phyloP scores from a whole-genome alignment of 2,113 vertebrate genomes.

The Daboia siamensis region DNA sequence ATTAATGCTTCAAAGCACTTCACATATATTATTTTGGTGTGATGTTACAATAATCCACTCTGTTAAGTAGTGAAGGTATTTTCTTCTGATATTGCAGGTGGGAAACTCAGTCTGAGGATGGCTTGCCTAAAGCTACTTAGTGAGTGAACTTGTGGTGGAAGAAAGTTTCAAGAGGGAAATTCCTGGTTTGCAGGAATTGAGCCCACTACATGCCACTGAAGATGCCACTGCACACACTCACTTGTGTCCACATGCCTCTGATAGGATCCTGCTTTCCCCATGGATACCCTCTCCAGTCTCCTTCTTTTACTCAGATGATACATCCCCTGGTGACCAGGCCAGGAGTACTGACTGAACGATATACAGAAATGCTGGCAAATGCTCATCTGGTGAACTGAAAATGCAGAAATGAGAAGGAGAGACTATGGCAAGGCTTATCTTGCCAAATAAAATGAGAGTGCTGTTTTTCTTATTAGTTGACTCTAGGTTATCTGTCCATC shows the following conservation, averaged over 20 bases:
- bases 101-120: background rate
- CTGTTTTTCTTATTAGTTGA: background rate
- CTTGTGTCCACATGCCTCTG: constrained; percentile 36
- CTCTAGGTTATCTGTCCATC: background rate
- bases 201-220: background rate
- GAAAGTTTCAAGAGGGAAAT: background rate
- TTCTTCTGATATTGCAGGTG: background rate
- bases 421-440: background rate
- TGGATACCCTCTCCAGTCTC: constrained; percentile 42
- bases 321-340: constrained; percentile 56
- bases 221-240: constrained; percentile 47
- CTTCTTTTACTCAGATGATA: constrained; percentile 64
- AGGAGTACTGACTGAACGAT: constrained; percentile 58
- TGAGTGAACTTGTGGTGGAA: background rate
- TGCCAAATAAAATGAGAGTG: background rate
- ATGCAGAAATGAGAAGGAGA: background rate
- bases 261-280: constrained; percentile 36
- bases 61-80: background rate
- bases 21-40: background rate
- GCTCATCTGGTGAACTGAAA: background rate
- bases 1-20: background rate
- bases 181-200: background rate
- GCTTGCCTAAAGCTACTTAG: background rate
- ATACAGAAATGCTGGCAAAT: constrained; percentile 33
- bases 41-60: background rate